Evolutionary conservation across 2,888 invertebrate species (phyloP), one percentile per base, ranked within the genome.

Genomic region (Apamea anceps): DNA sequence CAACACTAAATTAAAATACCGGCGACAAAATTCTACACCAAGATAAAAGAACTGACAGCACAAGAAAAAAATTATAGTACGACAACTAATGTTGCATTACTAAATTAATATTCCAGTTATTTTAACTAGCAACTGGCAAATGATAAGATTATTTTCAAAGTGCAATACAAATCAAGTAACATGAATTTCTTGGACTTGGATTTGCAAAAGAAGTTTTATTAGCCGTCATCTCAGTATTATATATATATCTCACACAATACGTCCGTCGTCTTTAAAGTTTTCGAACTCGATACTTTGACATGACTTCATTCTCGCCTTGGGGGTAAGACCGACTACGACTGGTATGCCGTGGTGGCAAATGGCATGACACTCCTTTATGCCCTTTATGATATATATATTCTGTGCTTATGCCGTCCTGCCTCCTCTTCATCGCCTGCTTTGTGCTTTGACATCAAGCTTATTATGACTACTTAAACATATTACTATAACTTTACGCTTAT

Each of bases 31-130:
- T n/a, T 45, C 72, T 42, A 70, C 60, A 42, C 42, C 57, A 54
- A 71, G 66, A 66, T 73, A 78, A 32, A 54, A 67, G 42, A 79
- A 80, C 37, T 87, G 89, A 87, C 89, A 87, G 81, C 28, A 12
- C 25, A 74, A 82, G 71, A 74, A 68, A 70, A 54, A 60, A 51
- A 60, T 10, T 28, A 7, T 21, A 25, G 25, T 54, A 32, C 45
- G 25, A 32, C 28, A 5, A 28, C 0, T 1, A 70, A 73, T 73
- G 82, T 77, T 83, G 66, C 42, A 66, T 45, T 25, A 54, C 0
- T 21, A 66, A 57, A 71, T 54, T 45, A 79, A 28, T 6, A 65
- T 66, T 42, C 0, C 28, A 54, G 21, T 62, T 80, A 62, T 67
- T 62, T 21, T n/a, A 80, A 28, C 75, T 80, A 76, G 79, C 76